These are phyloP conservation scores for Heterodera carotae DNA, from an alignment of 1,140 invertebrate species.

Conservation along the genomic window DNA sequence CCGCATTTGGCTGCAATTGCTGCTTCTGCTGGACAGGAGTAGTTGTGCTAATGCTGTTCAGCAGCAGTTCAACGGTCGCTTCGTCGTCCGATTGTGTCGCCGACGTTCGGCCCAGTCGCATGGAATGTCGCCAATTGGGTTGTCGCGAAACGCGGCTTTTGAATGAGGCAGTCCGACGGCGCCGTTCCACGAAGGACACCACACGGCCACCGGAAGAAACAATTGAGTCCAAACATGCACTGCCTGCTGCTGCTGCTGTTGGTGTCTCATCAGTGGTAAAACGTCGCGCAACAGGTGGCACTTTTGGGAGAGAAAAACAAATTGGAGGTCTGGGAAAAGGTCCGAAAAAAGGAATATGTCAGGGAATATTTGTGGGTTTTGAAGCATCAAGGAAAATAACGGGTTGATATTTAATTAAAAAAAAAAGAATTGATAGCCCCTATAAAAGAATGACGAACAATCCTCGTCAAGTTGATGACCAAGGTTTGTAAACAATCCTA, in stretches of 20 bases:
- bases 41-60: not conserved
- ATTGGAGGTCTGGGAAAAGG: not conserved
- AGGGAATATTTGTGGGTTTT: no score
- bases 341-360: not conserved
- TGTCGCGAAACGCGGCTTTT: slow-evolving; percentile 35
- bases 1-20: not conserved
- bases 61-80: not conserved
- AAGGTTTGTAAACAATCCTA: no score
- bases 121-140: slow-evolving; percentile 24
- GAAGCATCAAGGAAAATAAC: no score
- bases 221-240: not conserved
- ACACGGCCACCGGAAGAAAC: not conserved
- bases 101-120: slow-evolving; percentile 16
- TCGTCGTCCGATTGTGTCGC: not conserved
- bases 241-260: not conserved
- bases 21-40: not conserved
- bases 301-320: not conserved
- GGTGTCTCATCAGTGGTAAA: slow-evolving; percentile 20
- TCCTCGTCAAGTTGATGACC: no score
- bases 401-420: no score
- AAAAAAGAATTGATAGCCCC: no score
- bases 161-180: slow-evolving; percentile 54
- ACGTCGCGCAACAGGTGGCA: slow-evolving; percentile 11
- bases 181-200: slow-evolving; percentile 51
- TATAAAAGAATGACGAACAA: no score